Evolutionary conservation across 2,113 vertebrate species (phyloP), one percentile per base, ranked within the genome.

Genomic region (Zingel zingel): DNA sequence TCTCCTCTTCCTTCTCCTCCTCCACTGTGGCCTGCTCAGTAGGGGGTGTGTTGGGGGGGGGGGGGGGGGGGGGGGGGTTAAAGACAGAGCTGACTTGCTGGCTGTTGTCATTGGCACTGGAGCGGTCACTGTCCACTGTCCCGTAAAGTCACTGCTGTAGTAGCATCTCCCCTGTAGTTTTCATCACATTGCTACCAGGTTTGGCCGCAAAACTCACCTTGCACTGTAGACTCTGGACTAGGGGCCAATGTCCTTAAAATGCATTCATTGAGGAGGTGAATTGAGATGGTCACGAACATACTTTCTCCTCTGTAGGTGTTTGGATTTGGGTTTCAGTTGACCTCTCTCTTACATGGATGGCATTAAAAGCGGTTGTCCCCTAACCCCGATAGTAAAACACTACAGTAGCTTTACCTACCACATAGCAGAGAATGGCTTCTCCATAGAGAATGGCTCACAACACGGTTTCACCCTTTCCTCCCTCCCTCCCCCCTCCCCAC

Each of bases 361-460:
- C 62, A 84, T 89, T 91, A 71, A 89, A 90, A 79, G 83, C 78
- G 83, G 78, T 87, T 83, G 85, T 59, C 89, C 91, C 86, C 80
- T 87, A 82, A 81, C 83, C 81, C 81, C 47, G 62, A 48, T 25
- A 71, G 65, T 76, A 63, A 65, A 51, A 74, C 80, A 63, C 63
- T 18, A 19, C 65, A 36, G 50, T 48, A 74, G 76, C 70, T 84
- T 77, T 63, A 63, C 54, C 74, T 79, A 74, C 75, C 86, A 77
- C 83, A 56, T 27, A 89, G 82, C 86, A 86, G 77, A 82, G 90
- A 94, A 94, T 94, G 93, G 93, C 93, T 94, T 89, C 82, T 88
- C 78, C 91, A 92, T 92, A 71, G 74, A 88, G 86, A 92, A 91
- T 93, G 93, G 76, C 85, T 93, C 91, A 70, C 64, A 10, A 79